Conservation (phyloP, 2,797 vertebrate genomes). For the Hippopotamyrus pictus region DNA sequence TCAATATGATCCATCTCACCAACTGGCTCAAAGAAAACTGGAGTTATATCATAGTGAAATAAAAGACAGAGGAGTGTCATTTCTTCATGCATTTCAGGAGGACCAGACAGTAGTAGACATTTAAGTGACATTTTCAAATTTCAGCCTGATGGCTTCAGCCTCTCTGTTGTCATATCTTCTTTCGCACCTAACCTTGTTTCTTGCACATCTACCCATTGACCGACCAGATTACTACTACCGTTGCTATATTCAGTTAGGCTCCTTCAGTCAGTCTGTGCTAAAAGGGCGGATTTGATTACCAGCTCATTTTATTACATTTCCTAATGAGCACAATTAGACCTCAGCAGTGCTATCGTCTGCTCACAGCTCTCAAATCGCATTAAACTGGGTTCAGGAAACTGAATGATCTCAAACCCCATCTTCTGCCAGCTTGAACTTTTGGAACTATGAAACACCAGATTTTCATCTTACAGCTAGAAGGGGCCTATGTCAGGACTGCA, state of each 20-base stretch:
- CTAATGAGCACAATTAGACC: slow-evolving; percentile 55
- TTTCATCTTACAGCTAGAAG: neutral
- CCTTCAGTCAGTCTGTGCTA: slow-evolving; percentile 50
- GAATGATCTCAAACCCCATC: slow-evolving; percentile 40
- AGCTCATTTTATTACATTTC: slow-evolving; percentile 61
- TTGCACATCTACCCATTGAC: slow-evolving; percentile 47
- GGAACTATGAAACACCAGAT: slow-evolving; percentile 24
- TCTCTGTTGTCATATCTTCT: slow-evolving; percentile 49
- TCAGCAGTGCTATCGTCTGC: slow-evolving; percentile 45
- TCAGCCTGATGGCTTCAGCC: slow-evolving; percentile 31
- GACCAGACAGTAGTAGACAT: slow-evolving; percentile 27
- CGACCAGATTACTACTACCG: slow-evolving; percentile 37
- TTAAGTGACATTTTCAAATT: slow-evolving; percentile 42
- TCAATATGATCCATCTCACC: neutral
- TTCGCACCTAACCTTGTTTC: slow-evolving; percentile 56
- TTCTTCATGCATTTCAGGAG: slow-evolving; percentile 4
- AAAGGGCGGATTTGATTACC: slow-evolving; percentile 64
- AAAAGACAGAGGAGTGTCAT: neutral
- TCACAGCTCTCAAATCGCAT: slow-evolving; percentile 51
- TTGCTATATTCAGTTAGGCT: slow-evolving; percentile 51
- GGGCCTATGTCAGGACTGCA: neutral
- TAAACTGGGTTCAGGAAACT: slow-evolving; percentile 44
- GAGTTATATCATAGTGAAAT: neutral
- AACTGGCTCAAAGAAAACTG: neutral
- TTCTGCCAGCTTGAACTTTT: slow-evolving; percentile 23